Conservation (phyloP, 1,140 invertebrate species). For the Laupala kohalensis region DNA sequence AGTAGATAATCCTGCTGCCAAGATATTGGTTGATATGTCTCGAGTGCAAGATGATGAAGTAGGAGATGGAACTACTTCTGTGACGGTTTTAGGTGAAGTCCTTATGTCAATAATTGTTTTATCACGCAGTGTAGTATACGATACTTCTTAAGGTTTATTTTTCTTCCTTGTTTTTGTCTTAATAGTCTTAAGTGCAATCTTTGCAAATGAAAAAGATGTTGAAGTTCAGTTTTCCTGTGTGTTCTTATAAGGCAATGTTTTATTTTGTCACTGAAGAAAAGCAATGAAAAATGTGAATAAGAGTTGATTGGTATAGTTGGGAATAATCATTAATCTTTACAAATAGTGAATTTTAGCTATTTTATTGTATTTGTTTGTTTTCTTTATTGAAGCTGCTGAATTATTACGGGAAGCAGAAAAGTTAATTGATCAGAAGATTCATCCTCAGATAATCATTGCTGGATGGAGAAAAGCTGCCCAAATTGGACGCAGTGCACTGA, state of each 20-base stretch:
- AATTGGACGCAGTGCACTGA: constrained; percentile 70
- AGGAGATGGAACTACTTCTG: constrained; percentile 98
- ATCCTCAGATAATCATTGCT: constrained; percentile 94
- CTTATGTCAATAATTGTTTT: background rate
- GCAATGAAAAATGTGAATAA: no score
- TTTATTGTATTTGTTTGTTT: background rate
- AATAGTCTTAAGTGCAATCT: no score
- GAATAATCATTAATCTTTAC: background rate
- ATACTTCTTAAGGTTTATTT: no score
- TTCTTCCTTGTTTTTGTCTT: background rate
- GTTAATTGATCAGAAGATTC: constrained; percentile 85
- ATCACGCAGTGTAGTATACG: no score
- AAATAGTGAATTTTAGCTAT: background rate
- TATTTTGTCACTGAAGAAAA: background rate
- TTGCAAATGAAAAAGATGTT: no score
- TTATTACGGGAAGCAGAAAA: constrained; percentile 90
- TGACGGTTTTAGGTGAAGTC: constrained; percentile 75
- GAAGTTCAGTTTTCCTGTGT: no score
- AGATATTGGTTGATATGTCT: constrained; percentile 96
- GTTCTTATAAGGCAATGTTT: background rate
- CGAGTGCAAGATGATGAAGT: constrained; percentile 99
- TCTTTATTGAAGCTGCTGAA: constrained; percentile 61
- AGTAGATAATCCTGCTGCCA: constrained; percentile 97
- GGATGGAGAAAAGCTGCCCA: constrained; percentile 84
- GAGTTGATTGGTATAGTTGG: background rate